Percentiles rank a stretch among this genome's conserved stretches.
Evolutionary conservation across 2,113 vertebrate genomes (phyloP).

Genomic region (Otus sunia): DNA sequence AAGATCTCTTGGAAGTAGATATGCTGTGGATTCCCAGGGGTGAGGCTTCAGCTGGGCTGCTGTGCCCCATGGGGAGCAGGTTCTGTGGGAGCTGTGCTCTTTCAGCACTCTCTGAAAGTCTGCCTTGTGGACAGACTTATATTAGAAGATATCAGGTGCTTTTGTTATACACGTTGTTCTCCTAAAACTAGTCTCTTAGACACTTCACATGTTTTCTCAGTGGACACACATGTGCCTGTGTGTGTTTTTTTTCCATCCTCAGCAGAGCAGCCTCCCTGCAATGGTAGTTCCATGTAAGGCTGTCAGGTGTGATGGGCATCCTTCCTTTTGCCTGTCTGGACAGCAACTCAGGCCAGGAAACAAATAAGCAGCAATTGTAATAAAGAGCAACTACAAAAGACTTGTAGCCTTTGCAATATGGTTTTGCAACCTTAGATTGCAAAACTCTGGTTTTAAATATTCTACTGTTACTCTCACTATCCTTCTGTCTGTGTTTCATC

Average conservation of each 20-base stretch:
- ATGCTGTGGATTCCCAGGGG: neutral
- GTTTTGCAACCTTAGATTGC: neutral
- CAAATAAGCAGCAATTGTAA: neutral
- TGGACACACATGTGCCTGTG: neutral
- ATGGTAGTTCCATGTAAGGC: neutral
- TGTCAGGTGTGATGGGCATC: neutral
- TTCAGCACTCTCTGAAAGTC: neutral
- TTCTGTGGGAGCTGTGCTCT: neutral
- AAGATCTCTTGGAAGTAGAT: neutral
- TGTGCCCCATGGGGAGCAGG: rapidly evolving
- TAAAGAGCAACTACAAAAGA: neutral
- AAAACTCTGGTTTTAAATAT: neutral
- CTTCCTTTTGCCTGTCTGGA: neutral
- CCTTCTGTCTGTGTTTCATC: neutral
- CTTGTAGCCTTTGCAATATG: neutral
- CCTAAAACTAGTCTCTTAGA: neutral
- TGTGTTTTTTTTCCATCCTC: neutral
- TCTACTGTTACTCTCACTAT: neutral
- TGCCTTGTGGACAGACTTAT: neutral
- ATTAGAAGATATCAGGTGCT: neutral
- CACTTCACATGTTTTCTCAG: neutral
- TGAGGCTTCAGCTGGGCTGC: neutral
- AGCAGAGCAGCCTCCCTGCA: neutral
- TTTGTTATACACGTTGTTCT: neutral
- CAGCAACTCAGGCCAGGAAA: neutral